Conservation (phyloP, 2,888 invertebrate species). For the Drosophila ezoana region DNA sequence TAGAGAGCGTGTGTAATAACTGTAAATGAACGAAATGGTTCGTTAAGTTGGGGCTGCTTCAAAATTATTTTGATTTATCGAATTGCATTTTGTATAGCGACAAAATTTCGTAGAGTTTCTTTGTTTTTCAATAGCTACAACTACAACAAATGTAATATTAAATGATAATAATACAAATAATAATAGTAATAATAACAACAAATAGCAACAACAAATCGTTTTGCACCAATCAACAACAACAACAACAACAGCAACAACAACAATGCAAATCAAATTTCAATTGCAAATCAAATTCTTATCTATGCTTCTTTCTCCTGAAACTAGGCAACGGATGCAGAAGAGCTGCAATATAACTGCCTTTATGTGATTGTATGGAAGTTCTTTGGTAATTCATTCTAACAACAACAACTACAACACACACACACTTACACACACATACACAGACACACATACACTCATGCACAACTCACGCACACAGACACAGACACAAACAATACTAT, state of each 20-base stretch:
- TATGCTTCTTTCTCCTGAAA: conserved; percentile 73
- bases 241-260: conserved; percentile 20
- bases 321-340: conserved; percentile 84
- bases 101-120: conserved; percentile 45
- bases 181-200: conserved; percentile 18
- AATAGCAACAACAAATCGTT: conserved; percentile 21
- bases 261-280: conserved; percentile 36
- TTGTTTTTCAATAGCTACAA: conserved; percentile 47
- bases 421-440: no score
- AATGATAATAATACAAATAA: conserved; percentile 22
- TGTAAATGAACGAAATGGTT: conserved; percentile 23
- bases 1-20: conserved; percentile 32
- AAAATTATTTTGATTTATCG: conserved; percentile 39
- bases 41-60: conserved; percentile 49
- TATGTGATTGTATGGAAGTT: conserved; percentile 89
- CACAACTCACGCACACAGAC: conserved; percentile 18
- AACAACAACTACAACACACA: conserved; percentile 39
- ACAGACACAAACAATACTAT: conserved; percentile 6
- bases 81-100: conserved; percentile 59
- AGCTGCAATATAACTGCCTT: conserved; percentile 88
- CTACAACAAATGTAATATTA: conserved; percentile 14
- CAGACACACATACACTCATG: conserved; percentile 14
- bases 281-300: conserved; percentile 60
- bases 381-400: conserved; percentile 86
- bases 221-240: conserved; percentile 37